phyloP scores from a whole-genome alignment of 2,113 vertebrate genomes.

The Ia io region DNA sequence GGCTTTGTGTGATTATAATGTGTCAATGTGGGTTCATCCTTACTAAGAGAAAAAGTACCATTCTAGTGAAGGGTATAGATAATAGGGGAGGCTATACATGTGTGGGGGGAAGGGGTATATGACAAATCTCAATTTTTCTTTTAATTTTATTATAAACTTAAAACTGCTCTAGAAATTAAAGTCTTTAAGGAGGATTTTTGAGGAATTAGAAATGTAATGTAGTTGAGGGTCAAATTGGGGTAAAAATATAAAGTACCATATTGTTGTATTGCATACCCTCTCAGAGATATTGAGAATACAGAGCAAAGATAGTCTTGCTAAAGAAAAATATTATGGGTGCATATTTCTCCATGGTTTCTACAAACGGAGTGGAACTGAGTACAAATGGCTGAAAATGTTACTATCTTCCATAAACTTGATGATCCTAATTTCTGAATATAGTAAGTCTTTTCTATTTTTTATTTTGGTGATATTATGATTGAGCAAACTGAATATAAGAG shows the following conservation, averaged over 20 bases:
- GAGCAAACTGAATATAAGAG: background rate
- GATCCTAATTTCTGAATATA: background rate
- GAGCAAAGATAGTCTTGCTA: background rate
- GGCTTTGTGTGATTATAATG: background rate
- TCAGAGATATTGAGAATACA: background rate
- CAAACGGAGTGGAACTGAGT: background rate
- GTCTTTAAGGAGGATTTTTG: background rate
- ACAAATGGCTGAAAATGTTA: background rate
- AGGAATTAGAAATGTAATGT: background rate
- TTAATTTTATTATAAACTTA: background rate
- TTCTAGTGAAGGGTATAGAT: background rate
- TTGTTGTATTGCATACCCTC: background rate
- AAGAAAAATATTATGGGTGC: background rate
- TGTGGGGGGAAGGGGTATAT: background rate
- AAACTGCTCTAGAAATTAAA: background rate
- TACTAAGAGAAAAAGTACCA: background rate
- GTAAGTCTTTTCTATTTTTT: background rate
- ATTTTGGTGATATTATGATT: background rate
- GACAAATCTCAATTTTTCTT: background rate
- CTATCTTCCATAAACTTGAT: background rate
- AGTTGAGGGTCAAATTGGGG: background rate
- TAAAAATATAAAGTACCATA: background rate
- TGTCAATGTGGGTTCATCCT: background rate
- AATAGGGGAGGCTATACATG: background rate
- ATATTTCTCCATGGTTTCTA: background rate